phyloP scores from a whole-genome alignment of 2,888 invertebrate species.

The Harmothoe impar region DNA sequence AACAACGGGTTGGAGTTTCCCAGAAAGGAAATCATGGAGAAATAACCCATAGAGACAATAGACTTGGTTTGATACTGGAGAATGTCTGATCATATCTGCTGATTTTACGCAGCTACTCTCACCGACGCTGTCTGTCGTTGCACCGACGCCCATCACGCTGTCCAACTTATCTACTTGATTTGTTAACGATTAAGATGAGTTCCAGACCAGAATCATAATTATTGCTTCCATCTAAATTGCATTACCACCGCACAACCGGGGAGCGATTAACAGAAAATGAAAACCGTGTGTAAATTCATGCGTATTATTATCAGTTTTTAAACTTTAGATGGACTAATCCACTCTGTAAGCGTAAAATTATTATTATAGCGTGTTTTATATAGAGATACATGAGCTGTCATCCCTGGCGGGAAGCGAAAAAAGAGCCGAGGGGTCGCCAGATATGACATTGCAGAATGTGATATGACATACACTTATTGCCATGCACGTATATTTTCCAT shows the following conservation, averaged over 20 bases:
- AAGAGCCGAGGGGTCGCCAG: conserved; percentile 6
- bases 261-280: neutral
- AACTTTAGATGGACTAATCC: neutral
- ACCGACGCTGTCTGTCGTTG: neutral
- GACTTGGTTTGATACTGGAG: too few relatives aligned
- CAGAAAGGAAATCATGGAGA: too few relatives aligned
- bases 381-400: neutral
- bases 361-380: neutral
- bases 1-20: too few relatives aligned
- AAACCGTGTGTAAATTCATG: neutral
- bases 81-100: too few relatives aligned
- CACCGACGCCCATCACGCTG: neutral
- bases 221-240: neutral
- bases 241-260: neutral
- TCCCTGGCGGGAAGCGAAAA: neutral
- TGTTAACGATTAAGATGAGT: neutral
- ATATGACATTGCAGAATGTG: conserved; percentile 48
- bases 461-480: conserved; percentile 24
- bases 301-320: neutral
- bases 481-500: conserved; percentile 2
- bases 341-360: neutral
- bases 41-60: too few relatives aligned
- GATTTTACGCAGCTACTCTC: too few relatives aligned
- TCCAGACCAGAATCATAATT: conserved; percentile 8
- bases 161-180: conserved; percentile 35